Evolutionary conservation across 1,140 invertebrate species (phyloP).

Genomic region (Solen grandis): DNA sequence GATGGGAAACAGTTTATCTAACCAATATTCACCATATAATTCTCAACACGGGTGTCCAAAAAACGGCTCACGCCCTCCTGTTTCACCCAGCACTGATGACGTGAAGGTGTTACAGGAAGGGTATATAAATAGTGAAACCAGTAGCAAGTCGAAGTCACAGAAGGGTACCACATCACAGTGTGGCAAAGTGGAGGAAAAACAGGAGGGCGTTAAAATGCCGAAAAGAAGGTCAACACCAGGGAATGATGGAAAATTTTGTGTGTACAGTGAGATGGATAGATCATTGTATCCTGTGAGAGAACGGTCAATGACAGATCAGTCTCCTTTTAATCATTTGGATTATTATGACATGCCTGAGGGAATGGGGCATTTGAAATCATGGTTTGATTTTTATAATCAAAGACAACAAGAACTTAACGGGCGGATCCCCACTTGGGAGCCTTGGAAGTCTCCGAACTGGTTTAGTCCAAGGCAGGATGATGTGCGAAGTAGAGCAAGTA

Average conservation of each 20-base stretch:
- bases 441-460: conserved; percentile 28
- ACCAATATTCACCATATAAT: conserved; percentile 53
- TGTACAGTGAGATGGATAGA: too few relatives aligned
- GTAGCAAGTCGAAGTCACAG: conserved; percentile 5
- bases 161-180: not conserved
- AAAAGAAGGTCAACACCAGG: not conserved
- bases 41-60: conserved; percentile 67
- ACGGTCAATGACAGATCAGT: too few relatives aligned
- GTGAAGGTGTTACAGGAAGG: conserved; percentile 67
- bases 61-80: conserved; percentile 69
- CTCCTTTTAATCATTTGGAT: too few relatives aligned
- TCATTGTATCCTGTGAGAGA: too few relatives aligned
- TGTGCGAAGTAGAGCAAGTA: conserved; percentile 45
- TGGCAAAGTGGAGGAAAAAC: not conserved
- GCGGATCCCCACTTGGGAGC: conserved; percentile 2
- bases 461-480: conserved; percentile 47
- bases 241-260: not conserved
- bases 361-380: not conserved
- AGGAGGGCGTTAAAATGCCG: not conserved
- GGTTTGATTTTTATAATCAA: not conserved
- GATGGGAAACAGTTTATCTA: conserved; percentile 50
- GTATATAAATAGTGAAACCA: conserved; percentile 54
- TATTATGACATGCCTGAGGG: too few relatives aligned
- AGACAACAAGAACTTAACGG: not conserved
- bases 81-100: conserved; percentile 65